phyloP scores from a whole-genome alignment of 2,797 vertebrate species.

The Micrastur ruficollis region DNA sequence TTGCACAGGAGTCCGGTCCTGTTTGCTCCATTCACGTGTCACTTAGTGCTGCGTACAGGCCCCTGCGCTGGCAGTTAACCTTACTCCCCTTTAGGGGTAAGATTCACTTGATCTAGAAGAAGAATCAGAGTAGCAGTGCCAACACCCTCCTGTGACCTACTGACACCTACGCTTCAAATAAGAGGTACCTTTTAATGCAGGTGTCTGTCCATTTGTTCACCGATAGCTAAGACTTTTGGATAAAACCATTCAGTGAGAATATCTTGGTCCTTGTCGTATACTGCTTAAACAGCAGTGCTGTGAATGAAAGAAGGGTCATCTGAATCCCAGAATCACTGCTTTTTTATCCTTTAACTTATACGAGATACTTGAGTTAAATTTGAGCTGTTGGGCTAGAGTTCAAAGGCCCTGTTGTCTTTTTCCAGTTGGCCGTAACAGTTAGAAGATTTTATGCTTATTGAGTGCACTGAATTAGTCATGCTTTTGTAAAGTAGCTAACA shows the following conservation, averaged over 20 bases:
- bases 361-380: not conserved
- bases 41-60: not conserved
- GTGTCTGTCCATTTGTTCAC: not conserved
- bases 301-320: not conserved
- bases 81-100: not conserved
- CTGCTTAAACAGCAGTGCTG: not conserved
- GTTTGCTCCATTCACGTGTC: not conserved
- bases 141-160: not conserved
- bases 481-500: not conserved
- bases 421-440: not conserved
- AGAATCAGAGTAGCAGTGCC: not conserved
- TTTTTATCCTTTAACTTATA: not conserved
- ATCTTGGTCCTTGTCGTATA: not conserved
- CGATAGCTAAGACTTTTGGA: not conserved
- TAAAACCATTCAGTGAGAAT: not conserved
- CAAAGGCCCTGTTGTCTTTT: not conserved
- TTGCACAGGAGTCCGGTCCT: not conserved
- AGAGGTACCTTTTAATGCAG: not conserved
- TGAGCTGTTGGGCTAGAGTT: not conserved
- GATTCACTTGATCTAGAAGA: not conserved
- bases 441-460: not conserved
- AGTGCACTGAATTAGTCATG: not conserved
- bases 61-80: not conserved
- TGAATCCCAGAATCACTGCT: not conserved
- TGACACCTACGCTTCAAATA: accelerated